Conservation (phyloP, 2,888 invertebrate genomes). For the Mesochorus sp. region DNA sequence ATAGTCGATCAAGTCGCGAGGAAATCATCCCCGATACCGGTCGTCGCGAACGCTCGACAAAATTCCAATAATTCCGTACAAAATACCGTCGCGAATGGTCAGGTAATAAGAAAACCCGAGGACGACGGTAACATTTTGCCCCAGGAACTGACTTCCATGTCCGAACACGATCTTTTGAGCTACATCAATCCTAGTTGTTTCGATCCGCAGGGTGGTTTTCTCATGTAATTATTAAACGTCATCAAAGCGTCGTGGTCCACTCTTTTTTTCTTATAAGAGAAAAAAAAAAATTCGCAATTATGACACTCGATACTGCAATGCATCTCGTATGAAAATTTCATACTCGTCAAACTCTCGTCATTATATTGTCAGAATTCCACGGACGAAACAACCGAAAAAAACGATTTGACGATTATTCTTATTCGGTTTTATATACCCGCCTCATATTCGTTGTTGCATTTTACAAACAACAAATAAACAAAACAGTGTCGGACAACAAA, state of each 20-base stretch:
- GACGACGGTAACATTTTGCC: slow-evolving; percentile 84
- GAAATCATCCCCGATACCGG: slow-evolving; percentile 73
- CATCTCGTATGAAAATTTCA: too few species aligned
- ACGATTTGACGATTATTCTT: too few species aligned
- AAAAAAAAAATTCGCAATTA: too few species aligned
- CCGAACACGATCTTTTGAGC: slow-evolving; percentile 93
- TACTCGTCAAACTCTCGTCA: too few species aligned
- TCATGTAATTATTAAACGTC: slow-evolving; percentile 74
- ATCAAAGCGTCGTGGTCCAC: background rate
- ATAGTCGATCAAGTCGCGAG: slow-evolving; percentile 78
- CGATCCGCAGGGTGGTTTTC: slow-evolving; percentile 84
- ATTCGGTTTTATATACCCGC: too few species aligned
- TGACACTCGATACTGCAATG: too few species aligned
- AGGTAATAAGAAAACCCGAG: slow-evolving; percentile 83
- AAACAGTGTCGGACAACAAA: too few species aligned
- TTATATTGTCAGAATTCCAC: too few species aligned
- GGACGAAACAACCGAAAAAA: too few species aligned
- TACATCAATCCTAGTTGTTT: slow-evolving; percentile 95
- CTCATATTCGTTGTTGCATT: slow-evolving; percentile 45
- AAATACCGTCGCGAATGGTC: slow-evolving; percentile 83
- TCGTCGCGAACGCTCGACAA: slow-evolving; percentile 78
- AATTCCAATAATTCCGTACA: slow-evolving; percentile 83
- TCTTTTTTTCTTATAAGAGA: too few species aligned
- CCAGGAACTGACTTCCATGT: slow-evolving; percentile 91
- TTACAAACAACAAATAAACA: slow-evolving; percentile 44